Base-by-base conservation (phyloP, 2,797 vertebrate species). In the Gymnocypris eckloni region DNA sequence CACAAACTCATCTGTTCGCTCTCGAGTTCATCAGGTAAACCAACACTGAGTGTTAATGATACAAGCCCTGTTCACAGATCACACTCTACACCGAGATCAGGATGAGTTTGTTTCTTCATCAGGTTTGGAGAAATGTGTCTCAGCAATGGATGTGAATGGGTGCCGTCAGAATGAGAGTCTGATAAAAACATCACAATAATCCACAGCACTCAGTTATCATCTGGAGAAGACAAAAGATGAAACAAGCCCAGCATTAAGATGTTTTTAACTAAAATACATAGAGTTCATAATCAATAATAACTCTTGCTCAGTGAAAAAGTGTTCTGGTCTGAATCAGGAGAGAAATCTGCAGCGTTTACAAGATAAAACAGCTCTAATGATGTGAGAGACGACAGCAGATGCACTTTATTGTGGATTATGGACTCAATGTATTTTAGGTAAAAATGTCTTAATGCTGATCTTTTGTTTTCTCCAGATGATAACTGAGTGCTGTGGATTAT, bases 1-100 rank as follows among this genome's bases (percentile, higher is more conserved):
- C 43, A 75, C 39, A 88, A 6, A 77, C 10, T n/a, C 75, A 56
- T 41, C 28, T 20, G 18, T 54, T 76, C 20, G 4, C 50, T 76
- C 9, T 37, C 28, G 2, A 22, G 73, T 2, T 69, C 37, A 39
- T 69, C 67, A 69, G 18, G 18, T 16, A 25, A 48, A 16, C 41
- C 2, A 45, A 72, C 33, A 61, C 10, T 64, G 61, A 64, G 11
- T 28, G 25, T 11, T 12, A 64, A 39, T 3, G 37, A 43, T 22
- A 6, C 67, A 41, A 10, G 18, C 25, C 12, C 71, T 15, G 70
- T 8, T 43, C 6, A 13, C 54, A 59, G 56, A 59, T 56, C 54
- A 43, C 69, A 43, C 41, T 43, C 59, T 25, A 13, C n/a, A 13
- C 59, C n/a, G 1, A 61, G 25, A 66, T 15, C 6, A 15, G 13